Conservation (phyloP, 2,888 invertebrate genomes). For the Agriopis leucophaearia region DNA sequence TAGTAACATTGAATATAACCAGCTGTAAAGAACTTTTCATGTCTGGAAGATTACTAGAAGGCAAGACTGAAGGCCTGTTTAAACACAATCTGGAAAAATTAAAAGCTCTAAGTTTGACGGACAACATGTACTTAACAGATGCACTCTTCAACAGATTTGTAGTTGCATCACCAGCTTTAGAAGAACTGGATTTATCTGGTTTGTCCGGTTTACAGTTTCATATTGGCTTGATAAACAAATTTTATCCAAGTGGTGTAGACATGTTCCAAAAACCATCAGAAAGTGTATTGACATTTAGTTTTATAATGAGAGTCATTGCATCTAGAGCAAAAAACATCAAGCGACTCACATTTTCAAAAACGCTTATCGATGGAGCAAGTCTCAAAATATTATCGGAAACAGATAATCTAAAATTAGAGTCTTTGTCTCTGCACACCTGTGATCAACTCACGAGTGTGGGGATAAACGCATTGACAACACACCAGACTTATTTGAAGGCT, state of each 20-base stretch:
- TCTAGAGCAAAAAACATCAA: slow-evolving; percentile 84
- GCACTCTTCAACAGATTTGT: slow-evolving; percentile 90
- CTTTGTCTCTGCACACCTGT: slow-evolving; percentile 85
- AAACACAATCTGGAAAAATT: slow-evolving; percentile 82
- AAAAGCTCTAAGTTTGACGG: slow-evolving; percentile 86
- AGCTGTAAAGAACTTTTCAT: slow-evolving; percentile 91
- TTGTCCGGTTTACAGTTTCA: slow-evolving; percentile 90
- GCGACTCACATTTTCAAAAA: slow-evolving; percentile 88
- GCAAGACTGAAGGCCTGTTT: slow-evolving; percentile 83
- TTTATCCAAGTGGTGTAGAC: slow-evolving; percentile 85
- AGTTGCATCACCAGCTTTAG: slow-evolving; percentile 86
- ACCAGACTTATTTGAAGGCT: slow-evolving; percentile 84
- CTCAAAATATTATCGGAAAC: slow-evolving; percentile 85
- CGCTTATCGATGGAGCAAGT: slow-evolving; percentile 89
- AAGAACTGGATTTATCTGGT: slow-evolving; percentile 88
- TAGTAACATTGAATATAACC: slow-evolving; percentile 87
- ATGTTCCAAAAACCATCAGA: slow-evolving; percentile 85
- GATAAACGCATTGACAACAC: slow-evolving; percentile 80
- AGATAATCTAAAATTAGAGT: slow-evolving; percentile 80
- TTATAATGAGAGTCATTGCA: slow-evolving; percentile 86
- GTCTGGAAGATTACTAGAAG: slow-evolving; percentile 89
- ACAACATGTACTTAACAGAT: slow-evolving; percentile 91
- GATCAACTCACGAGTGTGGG: slow-evolving; percentile 88
- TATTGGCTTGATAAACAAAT: slow-evolving; percentile 88
- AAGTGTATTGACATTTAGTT: slow-evolving; percentile 90